These are phyloP conservation scores for Neosalanx taihuensis DNA, from an alignment of 2,797 vertebrate species.

Conservation along the genomic window DNA sequence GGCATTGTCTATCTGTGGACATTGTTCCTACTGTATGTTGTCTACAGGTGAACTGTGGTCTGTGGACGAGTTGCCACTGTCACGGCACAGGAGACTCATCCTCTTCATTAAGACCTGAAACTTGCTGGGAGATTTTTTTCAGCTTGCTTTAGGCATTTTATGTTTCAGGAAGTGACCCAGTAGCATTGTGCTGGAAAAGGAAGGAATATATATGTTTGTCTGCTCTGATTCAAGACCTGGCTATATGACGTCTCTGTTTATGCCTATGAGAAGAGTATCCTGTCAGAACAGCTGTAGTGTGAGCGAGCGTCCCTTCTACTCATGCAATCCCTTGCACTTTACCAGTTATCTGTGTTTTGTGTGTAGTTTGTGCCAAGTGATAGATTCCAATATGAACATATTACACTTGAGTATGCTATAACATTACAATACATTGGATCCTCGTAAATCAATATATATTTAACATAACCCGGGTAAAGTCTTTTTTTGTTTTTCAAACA, in stretches of 20 bases:
- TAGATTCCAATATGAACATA: conserved; percentile 53
- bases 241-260: conserved; percentile 62
- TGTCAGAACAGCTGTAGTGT: conserved; percentile 22
- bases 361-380: conserved; percentile 68
- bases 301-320: conserved; percentile 30
- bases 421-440: conserved; percentile 33
- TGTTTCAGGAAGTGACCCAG: not conserved
- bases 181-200: not conserved
- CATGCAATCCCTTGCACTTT: conserved; percentile 70
- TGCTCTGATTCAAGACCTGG: conserved; percentile 43
- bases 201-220: conserved; percentile 11
- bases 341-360: conserved; percentile 63
- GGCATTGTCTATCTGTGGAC: conserved; percentile 16
- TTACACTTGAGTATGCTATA: conserved; percentile 20
- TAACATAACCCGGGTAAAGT: conserved; percentile 26
- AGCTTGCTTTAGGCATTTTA: not conserved
- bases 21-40: conserved; percentile 5
- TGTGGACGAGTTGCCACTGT: not conserved
- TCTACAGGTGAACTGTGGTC: conserved; percentile 7
- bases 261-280: conserved; percentile 11
- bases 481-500: conserved; percentile 22
- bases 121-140: not conserved
- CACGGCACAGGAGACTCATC: not conserved
- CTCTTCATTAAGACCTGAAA: not conserved
- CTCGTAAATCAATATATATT: conserved; percentile 33